Evolutionary conservation across 2,113 vertebrate species (phyloP), one percentile per base, ranked within the genome.

Genomic region (Arenaria interpres): DNA sequence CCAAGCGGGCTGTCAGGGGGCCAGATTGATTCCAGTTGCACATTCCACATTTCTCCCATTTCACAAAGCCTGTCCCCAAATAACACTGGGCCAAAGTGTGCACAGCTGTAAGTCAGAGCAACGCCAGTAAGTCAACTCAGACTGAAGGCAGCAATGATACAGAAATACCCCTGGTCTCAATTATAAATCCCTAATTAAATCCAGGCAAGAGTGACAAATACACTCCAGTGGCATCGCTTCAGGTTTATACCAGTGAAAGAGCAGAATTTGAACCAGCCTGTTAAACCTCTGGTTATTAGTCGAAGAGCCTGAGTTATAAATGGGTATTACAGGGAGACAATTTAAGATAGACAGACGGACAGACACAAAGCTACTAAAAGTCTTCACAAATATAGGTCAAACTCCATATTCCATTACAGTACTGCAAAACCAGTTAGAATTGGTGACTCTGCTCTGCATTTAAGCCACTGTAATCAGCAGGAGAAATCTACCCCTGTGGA

Each of bases 61-160:
- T 96, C 96, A 97, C 94, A 97, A 95, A 97, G 94, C 91, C 89
- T 96, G 96, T 96, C 96, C 94, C 96, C 89, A 94, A 95, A 95
- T 94, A 97, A 97, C 97, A 97, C 50, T 95, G 94, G 93, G 96
- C 97, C 95, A 94, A 97, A 97, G 78, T 54, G 94, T 85, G 96
- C 95, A 96, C 94, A 96, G 94, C 92, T 95, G 96, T 95, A 95
- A 95, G 94, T 93, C 95, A 95, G 89, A 94, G 90, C 77, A 96
- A 93, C 5, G 22, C 94, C 95, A 95, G 91, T 91, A 97, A 93
- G 96, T 88, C 95, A 96, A 73, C 78, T 95, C 89, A 91, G 91
- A 95, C 87, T 83, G 74, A 92, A 97, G 63, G 93, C 89, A 95
- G 93, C 62, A 86, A 66, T 7, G 85, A 94, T 75, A 84, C 83